A percentile compares a stretch with the other conserved stretches of the same genome.
phyloP scores from a whole-genome alignment of 2,888 invertebrate species.

The Tillus elongatus region DNA sequence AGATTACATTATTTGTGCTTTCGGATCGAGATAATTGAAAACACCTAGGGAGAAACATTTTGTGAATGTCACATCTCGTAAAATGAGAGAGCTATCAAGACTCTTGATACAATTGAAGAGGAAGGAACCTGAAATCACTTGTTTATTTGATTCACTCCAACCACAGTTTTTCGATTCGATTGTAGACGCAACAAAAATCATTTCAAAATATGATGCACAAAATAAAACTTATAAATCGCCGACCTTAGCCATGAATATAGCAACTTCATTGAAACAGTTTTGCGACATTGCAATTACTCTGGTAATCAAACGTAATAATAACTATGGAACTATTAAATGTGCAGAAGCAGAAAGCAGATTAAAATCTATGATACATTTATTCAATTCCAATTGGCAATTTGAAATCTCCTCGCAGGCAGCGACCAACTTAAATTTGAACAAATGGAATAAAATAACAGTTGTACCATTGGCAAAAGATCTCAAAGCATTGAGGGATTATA shows the following conservation, averaged over 20 bases:
- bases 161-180: conserved; percentile 16
- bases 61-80: conserved; percentile 14
- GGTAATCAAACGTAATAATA: conserved; percentile 6
- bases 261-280: conserved; percentile 17
- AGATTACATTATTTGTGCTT: conserved; percentile 17
- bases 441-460: conserved; percentile 18
- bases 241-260: conserved; percentile 17
- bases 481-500: conserved; percentile 16
- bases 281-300: conserved; percentile 16
- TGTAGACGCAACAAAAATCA: conserved; percentile 16
- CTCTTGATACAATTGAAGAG: conserved; percentile 15
- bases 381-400: conserved; percentile 10
- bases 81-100: conserved; percentile 16
- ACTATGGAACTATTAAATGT: not conserved
- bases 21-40: conserved; percentile 18
- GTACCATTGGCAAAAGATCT: conserved; percentile 17
- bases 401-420: conserved; percentile 5
- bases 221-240: conserved; percentile 15
- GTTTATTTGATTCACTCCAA: conserved; percentile 13
- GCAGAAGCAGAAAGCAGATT: conserved; percentile 1
- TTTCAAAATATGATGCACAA: conserved; percentile 13
- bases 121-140: conserved; percentile 10
- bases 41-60: conserved; percentile 17
- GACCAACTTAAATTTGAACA: conserved; percentile 7
- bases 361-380: conserved; percentile 6